Conservation (phyloP, 2,113 vertebrate species). For the Microcebus ravelobensis region DNA sequence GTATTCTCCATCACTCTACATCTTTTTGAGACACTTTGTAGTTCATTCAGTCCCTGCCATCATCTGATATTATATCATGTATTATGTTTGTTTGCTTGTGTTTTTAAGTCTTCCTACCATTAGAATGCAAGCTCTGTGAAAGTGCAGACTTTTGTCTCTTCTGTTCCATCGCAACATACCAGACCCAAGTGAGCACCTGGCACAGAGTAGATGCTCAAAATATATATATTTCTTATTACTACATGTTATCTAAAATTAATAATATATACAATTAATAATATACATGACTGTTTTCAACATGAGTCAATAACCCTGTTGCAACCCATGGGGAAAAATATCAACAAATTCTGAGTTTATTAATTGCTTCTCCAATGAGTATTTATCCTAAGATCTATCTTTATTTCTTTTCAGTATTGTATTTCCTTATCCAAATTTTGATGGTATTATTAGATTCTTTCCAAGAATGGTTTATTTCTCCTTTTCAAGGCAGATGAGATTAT, state of each 20-base stretch:
- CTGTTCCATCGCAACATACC: not conserved
- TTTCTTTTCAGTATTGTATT: conserved; percentile 31
- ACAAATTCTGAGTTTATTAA: conserved; percentile 18
- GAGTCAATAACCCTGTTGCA: not conserved
- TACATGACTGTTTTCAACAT: not conserved
- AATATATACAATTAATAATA: not conserved
- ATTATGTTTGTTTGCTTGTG: not conserved
- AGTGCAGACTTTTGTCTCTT: not conserved
- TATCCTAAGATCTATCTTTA: conserved; percentile 32
- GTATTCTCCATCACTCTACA: not conserved
- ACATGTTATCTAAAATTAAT: not conserved
- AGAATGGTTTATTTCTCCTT: conserved; percentile 28
- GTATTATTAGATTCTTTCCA: conserved; percentile 44
- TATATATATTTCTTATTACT: not conserved
- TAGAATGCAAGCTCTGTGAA: not conserved
- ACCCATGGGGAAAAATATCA: not conserved
- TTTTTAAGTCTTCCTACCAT: not conserved
- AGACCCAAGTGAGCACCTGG: not conserved
- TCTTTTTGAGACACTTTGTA: not conserved
- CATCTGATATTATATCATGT: not conserved
- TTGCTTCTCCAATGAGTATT: conserved; percentile 32
- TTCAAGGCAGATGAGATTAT: conserved; percentile 9
- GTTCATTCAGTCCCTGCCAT: not conserved
- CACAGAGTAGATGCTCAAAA: not conserved
- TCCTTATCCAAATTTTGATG: conserved; percentile 26